Evolutionary conservation across 1,140 invertebrate genomes (phyloP).

Genomic region (Cotesia vestalis): DNA sequence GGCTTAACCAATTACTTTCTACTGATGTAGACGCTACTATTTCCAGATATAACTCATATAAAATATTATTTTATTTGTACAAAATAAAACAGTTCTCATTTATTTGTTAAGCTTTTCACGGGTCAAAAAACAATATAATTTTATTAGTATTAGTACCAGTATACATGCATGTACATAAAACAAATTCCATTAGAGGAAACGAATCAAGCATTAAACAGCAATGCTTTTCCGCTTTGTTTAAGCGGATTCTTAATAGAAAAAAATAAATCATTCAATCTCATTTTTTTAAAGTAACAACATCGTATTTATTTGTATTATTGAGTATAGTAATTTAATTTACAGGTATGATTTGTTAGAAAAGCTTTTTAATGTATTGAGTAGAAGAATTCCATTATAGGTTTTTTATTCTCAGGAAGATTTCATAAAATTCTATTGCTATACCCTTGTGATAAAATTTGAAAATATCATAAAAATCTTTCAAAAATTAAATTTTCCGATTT

Average conservation of each 20-base stretch:
- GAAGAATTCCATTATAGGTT: neutral
- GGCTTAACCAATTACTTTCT: slow-evolving; percentile 23
- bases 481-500: too few relatives aligned
- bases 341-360: slow-evolving; percentile 7
- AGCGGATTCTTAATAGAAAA: neutral
- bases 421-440: too few relatives aligned
- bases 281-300: neutral
- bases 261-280: neutral
- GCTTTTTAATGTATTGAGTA: neutral
- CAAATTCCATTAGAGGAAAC: neutral
- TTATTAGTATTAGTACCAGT: neutral
- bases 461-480: too few relatives aligned
- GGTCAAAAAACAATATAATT: slow-evolving; percentile 2
- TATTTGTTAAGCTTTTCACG: too few relatives aligned
- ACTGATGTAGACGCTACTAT: slow-evolving; percentile 9
- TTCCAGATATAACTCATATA: slow-evolving; percentile 7
- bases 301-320: neutral
- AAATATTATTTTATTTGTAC: neutral
- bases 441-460: too few relatives aligned
- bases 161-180: neutral
- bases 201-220: neutral
- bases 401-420: too few relatives aligned
- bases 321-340: slow-evolving; percentile 2
- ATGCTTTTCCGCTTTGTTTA: neutral
- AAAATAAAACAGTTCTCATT: neutral